Percentiles rank a stretch among this genome's conserved stretches.
Conservation (phyloP, 2,888 invertebrate species). For the Actias luna region DNA sequence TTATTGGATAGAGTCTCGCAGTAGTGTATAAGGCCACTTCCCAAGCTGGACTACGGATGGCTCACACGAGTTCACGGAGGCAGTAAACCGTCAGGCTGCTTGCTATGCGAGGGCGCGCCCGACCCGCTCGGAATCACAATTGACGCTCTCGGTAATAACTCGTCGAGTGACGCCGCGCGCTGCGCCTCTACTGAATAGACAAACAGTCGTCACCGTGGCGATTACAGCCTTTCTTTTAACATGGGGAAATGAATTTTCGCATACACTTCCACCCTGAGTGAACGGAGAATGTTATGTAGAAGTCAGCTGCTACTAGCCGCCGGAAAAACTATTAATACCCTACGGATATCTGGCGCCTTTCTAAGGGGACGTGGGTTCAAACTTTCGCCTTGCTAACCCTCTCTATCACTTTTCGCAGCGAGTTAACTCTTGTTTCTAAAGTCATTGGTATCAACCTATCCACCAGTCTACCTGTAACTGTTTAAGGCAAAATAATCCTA, state of each 20-base stretch:
- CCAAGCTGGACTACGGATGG: constrained; percentile 23
- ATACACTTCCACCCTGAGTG: too few species aligned
- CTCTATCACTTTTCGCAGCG: not conserved
- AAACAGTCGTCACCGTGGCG: constrained; percentile 34
- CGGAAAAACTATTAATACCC: too few species aligned
- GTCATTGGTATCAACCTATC: not conserved
- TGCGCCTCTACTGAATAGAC: constrained; percentile 31
- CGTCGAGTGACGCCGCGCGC: constrained; percentile 40
- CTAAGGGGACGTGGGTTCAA: too few species aligned
- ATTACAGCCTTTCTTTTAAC: not conserved
- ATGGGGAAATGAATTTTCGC: too few species aligned
- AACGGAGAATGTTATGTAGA: too few species aligned
- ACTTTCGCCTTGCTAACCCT: not conserved
- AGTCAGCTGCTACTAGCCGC: too few species aligned
- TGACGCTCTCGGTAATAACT: constrained; percentile 58
- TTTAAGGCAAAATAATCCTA: too few species aligned
- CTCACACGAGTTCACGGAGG: not conserved
- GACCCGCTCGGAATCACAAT: constrained; percentile 56
- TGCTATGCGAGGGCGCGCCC: constrained; percentile 23
- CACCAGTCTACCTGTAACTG: too few species aligned
- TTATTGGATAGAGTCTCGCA: not conserved
- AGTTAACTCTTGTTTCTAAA: not conserved
- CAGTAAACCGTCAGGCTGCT: not conserved
- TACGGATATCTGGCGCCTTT: too few species aligned
- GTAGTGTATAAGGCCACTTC: too few species aligned